Conservation (phyloP, 2,113 vertebrate genomes). For the Ia io region DNA sequence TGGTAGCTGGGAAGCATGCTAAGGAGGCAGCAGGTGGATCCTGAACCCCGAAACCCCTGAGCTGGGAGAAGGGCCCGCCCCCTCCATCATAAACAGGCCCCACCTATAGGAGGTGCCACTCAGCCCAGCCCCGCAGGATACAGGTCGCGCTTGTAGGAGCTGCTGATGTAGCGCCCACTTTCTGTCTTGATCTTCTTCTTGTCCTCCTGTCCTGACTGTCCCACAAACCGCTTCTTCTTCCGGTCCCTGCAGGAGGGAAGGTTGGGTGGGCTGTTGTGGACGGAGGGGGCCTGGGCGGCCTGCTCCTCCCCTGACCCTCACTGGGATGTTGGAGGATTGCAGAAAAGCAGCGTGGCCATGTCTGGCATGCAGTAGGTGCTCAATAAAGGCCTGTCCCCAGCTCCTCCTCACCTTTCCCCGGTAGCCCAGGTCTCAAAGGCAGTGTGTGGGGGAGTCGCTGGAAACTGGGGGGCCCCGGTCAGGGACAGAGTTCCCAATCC, state of each 20-base stretch:
- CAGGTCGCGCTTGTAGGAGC: conserved; percentile 92
- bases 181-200: conserved; percentile 92
- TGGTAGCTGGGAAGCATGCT: conserved; percentile 87
- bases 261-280: not conserved
- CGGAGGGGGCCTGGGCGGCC: accelerated
- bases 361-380: not conserved
- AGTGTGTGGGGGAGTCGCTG: not conserved
- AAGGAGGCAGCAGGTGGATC: conserved; percentile 67
- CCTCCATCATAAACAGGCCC: conserved; percentile 73
- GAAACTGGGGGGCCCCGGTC: not conserved
- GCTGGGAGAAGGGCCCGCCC: not conserved
- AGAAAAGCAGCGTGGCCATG: not conserved
- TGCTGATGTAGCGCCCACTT: conserved; percentile 87
- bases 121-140: conserved; percentile 83
- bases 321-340: not conserved
- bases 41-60: accelerated
- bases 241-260: conserved; percentile 87
- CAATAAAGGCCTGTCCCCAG: not conserved
- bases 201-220: conserved; percentile 88
- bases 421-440: not conserved
- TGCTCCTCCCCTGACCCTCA: too few relatives aligned
- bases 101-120: not conserved
- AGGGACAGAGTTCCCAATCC: not conserved
- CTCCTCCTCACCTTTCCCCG: not conserved
- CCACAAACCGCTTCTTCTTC: conserved; percentile 95